A percentile compares a stretch with the other conserved stretches of the same genome.
These are phyloP conservation scores for Otolemur garnettii DNA, from an alignment of 2,113 vertebrate genomes.

Conservation along the genomic window DNA sequence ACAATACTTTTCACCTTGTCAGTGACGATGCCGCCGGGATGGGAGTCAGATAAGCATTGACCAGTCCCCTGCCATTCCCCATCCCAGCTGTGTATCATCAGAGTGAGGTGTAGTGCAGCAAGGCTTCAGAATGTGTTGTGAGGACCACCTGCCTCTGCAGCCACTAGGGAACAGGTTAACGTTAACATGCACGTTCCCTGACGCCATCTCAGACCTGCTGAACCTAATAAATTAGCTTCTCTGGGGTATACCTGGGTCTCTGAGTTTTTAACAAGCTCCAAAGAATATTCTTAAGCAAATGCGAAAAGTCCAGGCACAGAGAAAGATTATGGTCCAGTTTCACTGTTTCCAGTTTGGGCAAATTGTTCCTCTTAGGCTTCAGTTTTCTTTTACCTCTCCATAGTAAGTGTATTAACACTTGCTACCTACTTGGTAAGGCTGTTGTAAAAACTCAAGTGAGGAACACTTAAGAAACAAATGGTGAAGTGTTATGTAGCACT, in stretches of 20 bases:
- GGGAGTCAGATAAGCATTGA: neutral
- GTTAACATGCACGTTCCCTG: neutral
- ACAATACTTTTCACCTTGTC: neutral
- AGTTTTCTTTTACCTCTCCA: neutral
- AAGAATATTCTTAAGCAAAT: neutral
- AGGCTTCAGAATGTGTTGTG: neutral
- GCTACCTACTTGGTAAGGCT: neutral
- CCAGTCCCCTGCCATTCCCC: neutral
- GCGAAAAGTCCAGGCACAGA: neutral
- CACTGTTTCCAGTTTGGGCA: neutral
- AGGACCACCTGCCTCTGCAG: neutral
- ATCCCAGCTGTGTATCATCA: neutral
- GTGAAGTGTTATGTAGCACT: neutral
- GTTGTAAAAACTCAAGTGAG: neutral
- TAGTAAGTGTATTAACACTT: neutral
- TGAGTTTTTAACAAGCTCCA: conserved; percentile 36
- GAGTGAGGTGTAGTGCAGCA: neutral
- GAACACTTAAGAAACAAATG: neutral
- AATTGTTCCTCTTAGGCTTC: neutral
- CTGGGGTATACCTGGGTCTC: neutral
- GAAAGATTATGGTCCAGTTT: neutral
- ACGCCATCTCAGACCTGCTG: neutral
- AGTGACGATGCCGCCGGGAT: neutral
- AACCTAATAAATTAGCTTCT: neutral
- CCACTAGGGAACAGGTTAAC: neutral